Percentiles rank a stretch among this genome's conserved stretches.
Conservation (phyloP, 2,797 vertebrate species). For the Danio aesculapii region DNA sequence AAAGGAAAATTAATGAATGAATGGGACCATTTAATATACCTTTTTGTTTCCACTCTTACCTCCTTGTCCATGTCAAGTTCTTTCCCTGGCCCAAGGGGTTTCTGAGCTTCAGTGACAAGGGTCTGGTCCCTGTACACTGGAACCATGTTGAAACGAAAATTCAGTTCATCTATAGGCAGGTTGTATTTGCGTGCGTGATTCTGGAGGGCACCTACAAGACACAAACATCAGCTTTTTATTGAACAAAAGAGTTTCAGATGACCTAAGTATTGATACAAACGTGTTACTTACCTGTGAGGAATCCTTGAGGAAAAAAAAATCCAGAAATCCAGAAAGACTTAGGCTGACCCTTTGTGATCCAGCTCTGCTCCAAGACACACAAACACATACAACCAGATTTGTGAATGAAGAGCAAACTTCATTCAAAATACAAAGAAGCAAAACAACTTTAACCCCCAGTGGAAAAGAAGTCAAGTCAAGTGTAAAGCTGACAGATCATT, state of each 20-base stretch:
- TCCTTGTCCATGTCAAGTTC: conserved; percentile 80
- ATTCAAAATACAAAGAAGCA: neutral
- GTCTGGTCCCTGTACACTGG: conserved; percentile 82
- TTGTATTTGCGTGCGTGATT: conserved; percentile 87
- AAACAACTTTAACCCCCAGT: conserved; percentile 1
- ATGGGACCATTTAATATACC: too few species aligned
- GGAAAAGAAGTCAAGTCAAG: conserved; percentile 20
- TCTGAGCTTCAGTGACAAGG: conserved; percentile 75
- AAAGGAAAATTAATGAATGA: too few species aligned
- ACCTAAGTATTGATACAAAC: neutral
- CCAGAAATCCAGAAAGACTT: conserved; percentile 85
- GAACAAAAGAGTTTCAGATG: neutral
- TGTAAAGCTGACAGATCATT: conserved; percentile 13
- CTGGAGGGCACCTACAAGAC: conserved; percentile 82
- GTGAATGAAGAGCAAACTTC: neutral
- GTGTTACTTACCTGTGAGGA: conserved; percentile 79
- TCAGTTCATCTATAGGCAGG: conserved; percentile 88
- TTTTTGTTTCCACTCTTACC: conserved; percentile 64
- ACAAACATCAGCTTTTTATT: conserved; percentile 17
- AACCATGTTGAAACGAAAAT: conserved; percentile 82
- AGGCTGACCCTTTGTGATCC: conserved; percentile 81
- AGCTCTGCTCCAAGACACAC: conserved; percentile 65
- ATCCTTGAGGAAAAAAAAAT: conserved; percentile 87
- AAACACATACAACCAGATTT: conserved; percentile 5
- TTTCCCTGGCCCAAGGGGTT: conserved; percentile 65